These are phyloP conservation scores for Monomorium pharaonis DNA, from an alignment of 1,140 invertebrate genomes.

Conservation along the genomic window DNA sequence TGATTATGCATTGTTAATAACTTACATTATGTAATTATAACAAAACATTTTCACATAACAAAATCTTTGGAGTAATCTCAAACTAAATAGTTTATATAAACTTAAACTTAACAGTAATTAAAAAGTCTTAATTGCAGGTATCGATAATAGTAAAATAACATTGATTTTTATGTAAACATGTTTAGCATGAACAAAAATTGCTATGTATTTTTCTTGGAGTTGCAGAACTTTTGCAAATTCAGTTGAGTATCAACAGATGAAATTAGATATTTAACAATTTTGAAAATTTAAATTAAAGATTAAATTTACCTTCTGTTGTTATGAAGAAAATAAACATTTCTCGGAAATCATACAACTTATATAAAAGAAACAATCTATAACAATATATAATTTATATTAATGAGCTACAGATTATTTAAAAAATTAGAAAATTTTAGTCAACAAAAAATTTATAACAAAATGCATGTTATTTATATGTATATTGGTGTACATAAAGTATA, in stretches of 20 bases:
- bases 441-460: constrained; percentile 17
- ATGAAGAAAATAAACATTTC: neutral
- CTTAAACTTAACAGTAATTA: neutral
- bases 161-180: constrained; percentile 3
- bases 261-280: constrained; percentile 26
- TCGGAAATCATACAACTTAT: neutral
- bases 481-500: constrained; percentile 53
- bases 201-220: neutral
- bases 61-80: constrained; percentile 32
- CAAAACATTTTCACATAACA: constrained; percentile 48
- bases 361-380: neutral
- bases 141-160: neutral
- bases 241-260: neutral
- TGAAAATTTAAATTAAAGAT: too few species aligned
- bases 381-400: neutral
- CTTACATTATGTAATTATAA: constrained; percentile 51
- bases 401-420: constrained; percentile 10
- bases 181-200: neutral
- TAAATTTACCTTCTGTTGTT: too few species aligned
- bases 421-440: constrained; percentile 19
- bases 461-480: constrained; percentile 18
- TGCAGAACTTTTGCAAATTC: neutral
- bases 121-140: constrained; percentile 14
- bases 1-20: constrained; percentile 51
- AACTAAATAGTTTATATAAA: constrained; percentile 15